Conservation (phyloP, 1,140 invertebrate genomes). For the Caligus rogercresseyi region DNA sequence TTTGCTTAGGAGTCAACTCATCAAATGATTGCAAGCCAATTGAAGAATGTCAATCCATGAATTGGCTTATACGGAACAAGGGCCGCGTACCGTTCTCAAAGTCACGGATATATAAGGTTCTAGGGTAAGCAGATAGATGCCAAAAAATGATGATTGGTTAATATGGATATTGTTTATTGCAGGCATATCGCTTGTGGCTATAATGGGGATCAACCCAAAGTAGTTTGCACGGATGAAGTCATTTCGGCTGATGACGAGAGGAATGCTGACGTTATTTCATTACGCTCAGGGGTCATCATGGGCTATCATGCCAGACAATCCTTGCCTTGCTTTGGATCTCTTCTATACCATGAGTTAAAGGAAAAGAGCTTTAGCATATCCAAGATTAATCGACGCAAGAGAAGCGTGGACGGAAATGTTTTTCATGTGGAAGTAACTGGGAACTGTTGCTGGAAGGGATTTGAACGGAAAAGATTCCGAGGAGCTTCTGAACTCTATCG, state of each 20-base stretch:
- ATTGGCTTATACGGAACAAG: background rate
- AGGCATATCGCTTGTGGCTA: background rate
- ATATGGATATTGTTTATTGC: background rate
- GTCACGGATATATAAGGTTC: background rate
- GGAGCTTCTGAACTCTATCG: background rate
- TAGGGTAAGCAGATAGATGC: background rate
- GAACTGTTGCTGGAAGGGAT: background rate
- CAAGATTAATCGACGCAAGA: background rate
- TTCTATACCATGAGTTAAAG: background rate
- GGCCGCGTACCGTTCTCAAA: background rate
- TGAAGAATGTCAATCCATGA: background rate
- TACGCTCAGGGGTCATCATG: background rate
- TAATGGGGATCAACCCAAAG: background rate
- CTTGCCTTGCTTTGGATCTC: background rate
- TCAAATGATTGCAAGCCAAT: background rate
- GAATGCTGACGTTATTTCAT: background rate
- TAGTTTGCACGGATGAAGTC: background rate
- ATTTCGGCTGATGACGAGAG: background rate
- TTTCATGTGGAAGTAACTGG: background rate
- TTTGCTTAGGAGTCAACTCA: no score
- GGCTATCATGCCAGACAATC: background rate
- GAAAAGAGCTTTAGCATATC: background rate
- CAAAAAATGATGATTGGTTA: background rate
- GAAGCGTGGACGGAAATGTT: background rate
- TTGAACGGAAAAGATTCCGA: background rate